Conservation (phyloP, 1,140 invertebrate genomes). For the Kradibia gibbosae region DNA sequence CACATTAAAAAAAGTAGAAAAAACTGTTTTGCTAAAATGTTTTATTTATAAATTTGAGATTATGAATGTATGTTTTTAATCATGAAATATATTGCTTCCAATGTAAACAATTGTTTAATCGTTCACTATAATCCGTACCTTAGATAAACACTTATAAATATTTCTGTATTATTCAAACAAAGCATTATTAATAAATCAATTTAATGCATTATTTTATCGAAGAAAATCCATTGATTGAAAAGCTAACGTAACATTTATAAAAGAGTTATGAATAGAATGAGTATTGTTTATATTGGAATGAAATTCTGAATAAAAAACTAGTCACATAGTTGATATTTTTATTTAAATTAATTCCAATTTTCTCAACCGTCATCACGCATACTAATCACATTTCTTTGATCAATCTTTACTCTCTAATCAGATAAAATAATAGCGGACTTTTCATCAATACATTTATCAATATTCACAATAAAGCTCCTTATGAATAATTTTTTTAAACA, state of each 20-base stretch:
- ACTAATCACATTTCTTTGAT: neutral
- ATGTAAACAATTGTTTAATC: neutral
- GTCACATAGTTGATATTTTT: neutral
- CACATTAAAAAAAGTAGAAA: too few species aligned
- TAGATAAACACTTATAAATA: neutral
- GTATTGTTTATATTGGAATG: neutral
- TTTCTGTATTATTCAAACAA: neutral
- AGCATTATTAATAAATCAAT: neutral
- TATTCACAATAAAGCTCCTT: conserved; percentile 3
- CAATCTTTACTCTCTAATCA: conserved; percentile 6
- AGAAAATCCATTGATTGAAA: neutral
- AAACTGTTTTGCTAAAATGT: too few species aligned
- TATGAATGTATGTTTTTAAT: neutral
- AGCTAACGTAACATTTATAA: neutral
- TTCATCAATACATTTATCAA: neutral
- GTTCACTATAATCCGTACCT: neutral
- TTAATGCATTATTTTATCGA: neutral
- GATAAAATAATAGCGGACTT: conserved; percentile 8
- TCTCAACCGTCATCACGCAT: neutral
- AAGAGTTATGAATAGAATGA: neutral
- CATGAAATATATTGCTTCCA: neutral
- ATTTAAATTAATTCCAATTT: neutral
- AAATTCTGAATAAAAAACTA: neutral
- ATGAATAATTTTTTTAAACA: neutral
- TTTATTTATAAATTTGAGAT: too few species aligned